Conservation (phyloP, 2,888 invertebrate species). For the Epinotia brunnichana region DNA sequence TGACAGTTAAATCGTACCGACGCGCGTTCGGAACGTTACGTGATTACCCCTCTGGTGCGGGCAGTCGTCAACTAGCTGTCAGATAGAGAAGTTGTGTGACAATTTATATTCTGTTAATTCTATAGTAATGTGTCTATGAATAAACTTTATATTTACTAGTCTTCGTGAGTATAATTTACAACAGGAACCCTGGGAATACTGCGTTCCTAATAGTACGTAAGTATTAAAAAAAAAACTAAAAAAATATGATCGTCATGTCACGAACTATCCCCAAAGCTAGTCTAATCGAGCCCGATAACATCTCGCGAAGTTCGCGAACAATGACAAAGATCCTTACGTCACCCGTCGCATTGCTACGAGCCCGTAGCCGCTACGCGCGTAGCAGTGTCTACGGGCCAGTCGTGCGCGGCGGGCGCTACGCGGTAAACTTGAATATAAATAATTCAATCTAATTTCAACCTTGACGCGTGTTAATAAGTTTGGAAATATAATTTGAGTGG, state of each 20-base stretch:
- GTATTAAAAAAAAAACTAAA: too few species aligned
- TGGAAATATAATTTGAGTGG: background rate
- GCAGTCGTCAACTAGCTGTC: too few species aligned
- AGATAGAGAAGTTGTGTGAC: too few species aligned
- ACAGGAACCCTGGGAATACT: too few species aligned
- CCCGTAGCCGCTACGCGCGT: slow-evolving; percentile 59
- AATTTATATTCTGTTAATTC: too few species aligned
- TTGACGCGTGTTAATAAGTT: slow-evolving; percentile 12
- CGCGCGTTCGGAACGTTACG: too few species aligned
- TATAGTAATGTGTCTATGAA: too few species aligned
- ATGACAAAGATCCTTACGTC: slow-evolving; percentile 33
- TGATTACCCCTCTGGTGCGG: too few species aligned
- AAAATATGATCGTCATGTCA: background rate
- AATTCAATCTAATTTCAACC: slow-evolving; percentile 7
- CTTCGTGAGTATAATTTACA: too few species aligned
- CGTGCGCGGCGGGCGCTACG: slow-evolving; percentile 64
- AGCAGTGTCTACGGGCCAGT: slow-evolving; percentile 75
- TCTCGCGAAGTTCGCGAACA: slow-evolving; percentile 9
- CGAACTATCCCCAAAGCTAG: background rate
- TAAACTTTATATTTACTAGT: too few species aligned
- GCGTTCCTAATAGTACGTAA: too few species aligned
- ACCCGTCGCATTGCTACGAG: slow-evolving; percentile 63
- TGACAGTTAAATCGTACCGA: too few species aligned
- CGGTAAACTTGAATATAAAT: background rate
- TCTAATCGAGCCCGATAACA: slow-evolving; percentile 17